These are phyloP conservation scores for Penaeus indicus DNA, from an alignment of 1,140 invertebrate species.

Conservation along the genomic window DNA sequence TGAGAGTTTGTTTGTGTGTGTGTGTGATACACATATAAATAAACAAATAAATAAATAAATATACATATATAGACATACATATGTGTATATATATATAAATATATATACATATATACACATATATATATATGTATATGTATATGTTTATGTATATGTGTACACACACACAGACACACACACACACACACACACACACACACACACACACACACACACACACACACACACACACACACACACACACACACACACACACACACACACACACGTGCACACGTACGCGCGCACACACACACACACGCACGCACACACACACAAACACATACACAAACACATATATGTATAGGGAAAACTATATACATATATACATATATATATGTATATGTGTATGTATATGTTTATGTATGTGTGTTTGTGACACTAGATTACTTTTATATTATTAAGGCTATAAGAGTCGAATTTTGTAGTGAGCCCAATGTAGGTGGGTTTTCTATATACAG, in stretches of 20 bases:
- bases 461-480: too few species aligned
- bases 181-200: neutral
- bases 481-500: too few species aligned
- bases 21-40: too few species aligned
- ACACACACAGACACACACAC: too few species aligned
- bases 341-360: neutral
- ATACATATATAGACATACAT: neutral
- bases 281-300: neutral
- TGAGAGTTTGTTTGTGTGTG: too few species aligned
- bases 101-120: neutral
- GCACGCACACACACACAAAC: neutral
- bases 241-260: neutral
- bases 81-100: neutral
- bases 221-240: neutral
- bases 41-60: too few species aligned
- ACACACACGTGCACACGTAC: neutral
- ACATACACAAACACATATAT: conserved; percentile 5
- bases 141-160: too few species aligned
- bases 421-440: too few species aligned
- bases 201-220: neutral
- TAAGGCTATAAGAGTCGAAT: too few species aligned
- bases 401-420: neutral
- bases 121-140: too few species aligned
- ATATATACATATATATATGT: neutral
- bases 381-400: neutral